Evolutionary conservation across 2,888 invertebrate species (phyloP).

Genomic region (Diaphora mendica): DNA sequence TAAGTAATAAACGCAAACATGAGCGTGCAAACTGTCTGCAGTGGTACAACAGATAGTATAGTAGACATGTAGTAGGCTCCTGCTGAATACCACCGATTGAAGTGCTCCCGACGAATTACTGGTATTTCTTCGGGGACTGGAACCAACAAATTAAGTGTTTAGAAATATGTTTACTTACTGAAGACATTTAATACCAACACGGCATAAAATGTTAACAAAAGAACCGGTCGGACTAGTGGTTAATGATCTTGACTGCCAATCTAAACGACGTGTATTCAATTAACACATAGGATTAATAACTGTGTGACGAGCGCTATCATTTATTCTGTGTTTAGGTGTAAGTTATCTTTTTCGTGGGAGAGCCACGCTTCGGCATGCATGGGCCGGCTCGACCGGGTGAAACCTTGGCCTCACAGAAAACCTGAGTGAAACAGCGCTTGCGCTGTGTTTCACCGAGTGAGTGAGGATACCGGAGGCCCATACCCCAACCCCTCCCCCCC

Average conservation of each 20-base stretch:
- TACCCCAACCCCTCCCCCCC: no score
- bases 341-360: no score
- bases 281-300: no score
- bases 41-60: conserved; percentile 92
- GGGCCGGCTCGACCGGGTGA: no score
- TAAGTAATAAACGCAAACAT: conserved; percentile 93
- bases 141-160: conserved; percentile 18
- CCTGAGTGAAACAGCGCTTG: no score
- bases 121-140: conserved; percentile 94
- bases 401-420: no score
- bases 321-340: no score
- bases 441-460: no score
- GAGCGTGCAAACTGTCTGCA: conserved; percentile 91
- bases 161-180: background rate
- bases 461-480: no score
- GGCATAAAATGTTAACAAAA: background rate
- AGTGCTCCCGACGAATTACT: conserved; percentile 92
- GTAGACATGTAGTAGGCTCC: conserved; percentile 93
- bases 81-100: conserved; percentile 96
- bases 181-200: background rate
- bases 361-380: no score
- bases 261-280: background rate
- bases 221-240: background rate
- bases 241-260: no score
- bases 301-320: no score